A percentile compares a stretch with the other conserved stretches of the same genome.
Conservation (phyloP, 2,888 invertebrate genomes). For the Eupithecia tripunctaria region DNA sequence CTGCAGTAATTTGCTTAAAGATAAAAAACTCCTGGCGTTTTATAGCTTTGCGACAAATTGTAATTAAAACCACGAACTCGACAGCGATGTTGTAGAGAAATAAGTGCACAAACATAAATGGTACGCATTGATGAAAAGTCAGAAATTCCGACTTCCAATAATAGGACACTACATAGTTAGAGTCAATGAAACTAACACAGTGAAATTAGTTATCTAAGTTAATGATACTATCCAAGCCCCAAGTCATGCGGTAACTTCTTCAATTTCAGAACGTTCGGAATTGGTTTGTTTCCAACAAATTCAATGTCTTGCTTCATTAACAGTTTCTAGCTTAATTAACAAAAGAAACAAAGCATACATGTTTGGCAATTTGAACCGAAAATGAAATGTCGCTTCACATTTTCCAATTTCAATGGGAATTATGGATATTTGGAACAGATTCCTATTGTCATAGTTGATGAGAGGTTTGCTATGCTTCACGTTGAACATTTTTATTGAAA, state of each 20-base stretch:
- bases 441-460: background rate
- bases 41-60: slow-evolving; percentile 38
- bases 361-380: slow-evolving; percentile 20
- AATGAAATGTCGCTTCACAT: slow-evolving; percentile 14
- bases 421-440: background rate
- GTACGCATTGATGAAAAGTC: too few species aligned
- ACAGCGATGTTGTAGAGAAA: background rate
- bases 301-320: slow-evolving; percentile 29
- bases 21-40: slow-evolving; percentile 53
- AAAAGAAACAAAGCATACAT: slow-evolving; percentile 28
- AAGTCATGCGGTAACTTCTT: slow-evolving; percentile 39
- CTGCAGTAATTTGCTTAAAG: slow-evolving; percentile 55
- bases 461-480: background rate
- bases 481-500: background rate
- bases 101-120: background rate
- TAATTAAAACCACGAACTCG: slow-evolving; percentile 20
- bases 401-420: background rate
- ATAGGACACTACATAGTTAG: slow-evolving; percentile 6
- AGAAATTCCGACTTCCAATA: background rate
- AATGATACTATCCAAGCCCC: slow-evolving; percentile 25
- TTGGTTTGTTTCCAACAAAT: slow-evolving; percentile 37
- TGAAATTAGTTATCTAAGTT: slow-evolving; percentile 43
- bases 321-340: slow-evolving; percentile 39
- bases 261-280: slow-evolving; percentile 41
- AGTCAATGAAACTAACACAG: slow-evolving; percentile 20